Evolutionary conservation across 2,797 vertebrate species (phyloP).

Genomic region (Crax fasciolata): DNA sequence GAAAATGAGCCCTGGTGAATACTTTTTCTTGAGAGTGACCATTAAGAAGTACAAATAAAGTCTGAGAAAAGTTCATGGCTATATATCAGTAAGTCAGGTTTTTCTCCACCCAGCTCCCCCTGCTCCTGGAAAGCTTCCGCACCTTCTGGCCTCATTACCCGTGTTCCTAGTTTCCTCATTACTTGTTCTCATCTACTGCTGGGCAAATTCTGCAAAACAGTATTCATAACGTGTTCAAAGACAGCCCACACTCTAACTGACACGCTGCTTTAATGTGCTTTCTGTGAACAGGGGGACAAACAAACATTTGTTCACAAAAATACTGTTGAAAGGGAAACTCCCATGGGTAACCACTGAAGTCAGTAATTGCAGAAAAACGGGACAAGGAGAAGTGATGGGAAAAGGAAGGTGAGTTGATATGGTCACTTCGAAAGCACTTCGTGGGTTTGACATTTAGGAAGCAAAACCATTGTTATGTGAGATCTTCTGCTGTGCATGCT

Average conservation of each 20-base stretch:
- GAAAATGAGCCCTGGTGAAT: background rate
- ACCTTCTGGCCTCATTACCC: slow-evolving; percentile 65
- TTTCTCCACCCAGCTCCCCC: slow-evolving; percentile 20
- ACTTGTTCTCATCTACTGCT: slow-evolving; percentile 61
- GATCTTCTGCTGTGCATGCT: background rate
- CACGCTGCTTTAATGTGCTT: slow-evolving; percentile 45
- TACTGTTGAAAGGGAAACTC: slow-evolving; percentile 44
- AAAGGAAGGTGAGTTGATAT: background rate
- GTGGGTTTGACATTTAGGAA: slow-evolving; percentile 23
- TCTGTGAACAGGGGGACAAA: slow-evolving; percentile 56
- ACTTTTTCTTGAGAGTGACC: slow-evolving; percentile 14
- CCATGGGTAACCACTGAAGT: slow-evolving; percentile 13
- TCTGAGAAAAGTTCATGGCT: background rate
- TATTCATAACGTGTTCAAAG: slow-evolving; percentile 75
- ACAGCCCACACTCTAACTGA: slow-evolving; percentile 66
- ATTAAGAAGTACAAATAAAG: background rate
- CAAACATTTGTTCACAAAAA: slow-evolving; percentile 66
- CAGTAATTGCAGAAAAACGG: background rate
- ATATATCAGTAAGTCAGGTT: background rate
- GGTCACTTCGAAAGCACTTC: background rate
- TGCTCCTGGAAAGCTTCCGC: slow-evolving; percentile 60
- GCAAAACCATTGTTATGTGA: background rate
- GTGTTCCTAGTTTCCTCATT: slow-evolving; percentile 72
- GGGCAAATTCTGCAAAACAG: slow-evolving; percentile 59
- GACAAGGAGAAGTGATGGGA: background rate